Conservation (phyloP, 2,113 vertebrate genomes). For the Lepus timidus region DNA sequence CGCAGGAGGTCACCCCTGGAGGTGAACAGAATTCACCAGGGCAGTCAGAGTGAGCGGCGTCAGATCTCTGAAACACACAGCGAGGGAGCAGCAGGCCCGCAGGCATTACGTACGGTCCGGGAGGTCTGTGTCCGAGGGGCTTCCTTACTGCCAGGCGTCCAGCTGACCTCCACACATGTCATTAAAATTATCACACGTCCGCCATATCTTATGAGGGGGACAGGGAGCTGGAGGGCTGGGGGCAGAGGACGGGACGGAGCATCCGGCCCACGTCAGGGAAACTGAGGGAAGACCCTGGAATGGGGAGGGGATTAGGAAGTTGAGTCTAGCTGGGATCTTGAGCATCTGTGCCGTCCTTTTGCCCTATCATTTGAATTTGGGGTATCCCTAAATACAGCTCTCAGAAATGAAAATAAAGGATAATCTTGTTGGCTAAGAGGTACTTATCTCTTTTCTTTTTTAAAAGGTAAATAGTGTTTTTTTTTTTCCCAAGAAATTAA, state of each 20-base stretch:
- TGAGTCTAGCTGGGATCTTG: neutral
- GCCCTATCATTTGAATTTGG: neutral
- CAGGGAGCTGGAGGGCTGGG: neutral
- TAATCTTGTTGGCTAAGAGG: neutral
- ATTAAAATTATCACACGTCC: neutral
- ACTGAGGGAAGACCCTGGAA: neutral
- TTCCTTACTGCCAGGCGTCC: too few relatives aligned
- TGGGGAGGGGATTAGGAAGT: neutral
- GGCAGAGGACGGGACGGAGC: neutral
- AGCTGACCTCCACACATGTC: too few relatives aligned
- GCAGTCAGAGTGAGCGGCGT: too few relatives aligned
- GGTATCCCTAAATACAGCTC: neutral
- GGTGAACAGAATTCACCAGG: too few relatives aligned
- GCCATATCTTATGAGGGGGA: too few relatives aligned
- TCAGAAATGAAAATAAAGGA: constrained; percentile 36
- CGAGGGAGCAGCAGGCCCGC: too few relatives aligned
- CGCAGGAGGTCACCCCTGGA: neutral
- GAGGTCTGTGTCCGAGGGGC: too few relatives aligned
- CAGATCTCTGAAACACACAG: too few relatives aligned
- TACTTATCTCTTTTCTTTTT: constrained; percentile 4
- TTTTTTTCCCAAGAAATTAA: constrained; percentile 5
- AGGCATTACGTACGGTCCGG: too few relatives aligned
- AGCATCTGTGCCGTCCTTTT: neutral
- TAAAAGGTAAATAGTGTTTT: constrained; percentile 50
- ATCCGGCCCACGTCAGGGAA: neutral